Evolutionary conservation across 2,888 invertebrate genomes (phyloP).

Genomic region (Psylliodes chrysocephalus): DNA sequence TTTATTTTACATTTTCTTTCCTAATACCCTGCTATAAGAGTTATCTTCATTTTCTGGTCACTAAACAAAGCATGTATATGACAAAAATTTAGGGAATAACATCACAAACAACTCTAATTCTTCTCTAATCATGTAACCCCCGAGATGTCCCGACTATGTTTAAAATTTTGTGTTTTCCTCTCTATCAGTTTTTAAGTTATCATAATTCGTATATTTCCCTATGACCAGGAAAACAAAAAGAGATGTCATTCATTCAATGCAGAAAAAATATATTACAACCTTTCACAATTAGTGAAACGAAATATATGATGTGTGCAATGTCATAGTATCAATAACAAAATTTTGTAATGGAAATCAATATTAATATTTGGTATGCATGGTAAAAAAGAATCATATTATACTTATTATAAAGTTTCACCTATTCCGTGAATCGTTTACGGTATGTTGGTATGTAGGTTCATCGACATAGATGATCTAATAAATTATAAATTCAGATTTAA

Average conservation of each 20-base stretch:
- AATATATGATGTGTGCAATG: slow-evolving; percentile 6
- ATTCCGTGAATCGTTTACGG: slow-evolving; percentile 1
- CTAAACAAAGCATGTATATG: no score
- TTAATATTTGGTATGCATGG: background rate
- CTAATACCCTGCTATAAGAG: no score
- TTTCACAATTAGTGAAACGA: background rate
- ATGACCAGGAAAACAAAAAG: no score
- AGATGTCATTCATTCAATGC: background rate
- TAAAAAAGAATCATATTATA: background rate
- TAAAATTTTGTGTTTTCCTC: no score
- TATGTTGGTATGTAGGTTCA: slow-evolving; percentile 4
- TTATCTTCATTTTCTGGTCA: no score
- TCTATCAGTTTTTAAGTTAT: no score
- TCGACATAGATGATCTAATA: slow-evolving; percentile 16
- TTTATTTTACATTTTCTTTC: no score
- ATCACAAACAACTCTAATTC: no score
- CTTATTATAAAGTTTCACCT: slow-evolving; percentile 4
- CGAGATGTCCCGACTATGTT: no score
- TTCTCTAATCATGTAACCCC: no score
- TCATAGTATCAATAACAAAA: slow-evolving; percentile 6
- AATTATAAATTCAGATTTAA: background rate
- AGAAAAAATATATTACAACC: slow-evolving; percentile 7
- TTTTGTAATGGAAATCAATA: slow-evolving; percentile 4
- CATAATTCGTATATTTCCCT: no score
- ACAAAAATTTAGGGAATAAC: no score